phyloP scores from a whole-genome alignment of 1,140 invertebrate species.

The Caerostris darwini region DNA sequence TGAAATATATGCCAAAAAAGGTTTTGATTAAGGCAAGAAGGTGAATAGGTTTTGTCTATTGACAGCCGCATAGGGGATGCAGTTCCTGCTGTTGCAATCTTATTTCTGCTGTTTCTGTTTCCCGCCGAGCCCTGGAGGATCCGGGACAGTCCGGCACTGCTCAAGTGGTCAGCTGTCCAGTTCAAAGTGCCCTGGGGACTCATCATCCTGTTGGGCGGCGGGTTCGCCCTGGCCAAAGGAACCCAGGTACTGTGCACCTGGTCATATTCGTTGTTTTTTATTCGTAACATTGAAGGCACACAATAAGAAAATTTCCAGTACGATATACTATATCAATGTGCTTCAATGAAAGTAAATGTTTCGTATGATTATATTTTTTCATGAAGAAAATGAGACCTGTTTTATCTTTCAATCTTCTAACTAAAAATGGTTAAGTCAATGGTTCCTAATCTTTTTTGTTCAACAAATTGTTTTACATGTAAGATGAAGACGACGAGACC shows the following conservation, averaged over 20 bases:
- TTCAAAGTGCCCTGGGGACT: constrained; percentile 83
- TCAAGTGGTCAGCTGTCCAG: constrained; percentile 82
- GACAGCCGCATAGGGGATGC: constrained; percentile 85
- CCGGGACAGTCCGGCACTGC: constrained; percentile 75
- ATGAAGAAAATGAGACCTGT: too few relatives aligned
- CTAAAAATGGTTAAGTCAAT: too few relatives aligned
- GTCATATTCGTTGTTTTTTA: too few relatives aligned
- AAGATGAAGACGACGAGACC: too few relatives aligned
- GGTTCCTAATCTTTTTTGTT: too few relatives aligned
- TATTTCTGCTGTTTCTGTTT: constrained; percentile 90
- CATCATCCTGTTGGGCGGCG: constrained; percentile 86
- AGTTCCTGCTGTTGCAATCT: constrained; percentile 90
- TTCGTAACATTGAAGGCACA: too few relatives aligned
- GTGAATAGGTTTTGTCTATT: background rate
- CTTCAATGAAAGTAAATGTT: background rate
- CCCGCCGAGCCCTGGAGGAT: constrained; percentile 86
- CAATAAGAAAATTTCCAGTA: too few relatives aligned
- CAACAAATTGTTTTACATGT: too few relatives aligned
- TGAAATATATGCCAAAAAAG: too few relatives aligned
- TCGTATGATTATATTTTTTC: background rate
- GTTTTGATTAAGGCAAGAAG: too few relatives aligned
- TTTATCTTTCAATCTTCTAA: too few relatives aligned
- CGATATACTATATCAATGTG: too few relatives aligned
- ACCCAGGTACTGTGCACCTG: constrained; percentile 83
- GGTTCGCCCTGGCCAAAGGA: constrained; percentile 94